A percentile compares a stretch with the other conserved stretches of the same genome.
phyloP scores from a whole-genome alignment of 1,140 invertebrate genomes.

The Pseudachorutes palmiensis region DNA sequence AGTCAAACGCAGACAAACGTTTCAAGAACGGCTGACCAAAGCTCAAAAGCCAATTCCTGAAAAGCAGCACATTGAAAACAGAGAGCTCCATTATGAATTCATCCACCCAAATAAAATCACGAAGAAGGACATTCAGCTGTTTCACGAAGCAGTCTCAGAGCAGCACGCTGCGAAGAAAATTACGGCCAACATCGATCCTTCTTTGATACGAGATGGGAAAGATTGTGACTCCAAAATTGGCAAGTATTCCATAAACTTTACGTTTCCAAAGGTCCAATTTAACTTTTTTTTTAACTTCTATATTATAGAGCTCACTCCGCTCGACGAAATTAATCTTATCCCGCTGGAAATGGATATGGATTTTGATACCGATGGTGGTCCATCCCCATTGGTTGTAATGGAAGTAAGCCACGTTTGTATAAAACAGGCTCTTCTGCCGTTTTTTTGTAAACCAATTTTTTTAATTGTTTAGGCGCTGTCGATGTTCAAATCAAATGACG shows the following conservation, averaged over 20 bases:
- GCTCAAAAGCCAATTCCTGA: constrained; percentile 13
- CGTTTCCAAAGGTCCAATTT: not conserved
- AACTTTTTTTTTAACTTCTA: not conserved
- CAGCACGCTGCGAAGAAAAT: constrained; percentile 24
- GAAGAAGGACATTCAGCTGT: constrained; percentile 10
- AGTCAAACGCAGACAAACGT: constrained; percentile 1
- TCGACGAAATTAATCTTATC: not conserved
- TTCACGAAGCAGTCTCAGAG: constrained; percentile 22
- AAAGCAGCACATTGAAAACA: constrained; percentile 17
- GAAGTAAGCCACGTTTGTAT: constrained; percentile 9
- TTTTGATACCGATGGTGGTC: not conserved
- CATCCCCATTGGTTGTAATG: constrained; percentile 1
- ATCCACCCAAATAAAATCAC: constrained; percentile 27
- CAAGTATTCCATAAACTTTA: not conserved
- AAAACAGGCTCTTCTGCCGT: not conserved
- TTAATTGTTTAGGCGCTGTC: constrained; percentile 1
- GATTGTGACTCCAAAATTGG: not conserved
- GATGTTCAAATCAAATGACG: constrained; percentile 10
- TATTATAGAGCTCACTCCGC: not conserved
- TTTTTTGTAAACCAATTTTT: not conserved
- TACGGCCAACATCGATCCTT: not conserved
- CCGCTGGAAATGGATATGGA: not conserved
- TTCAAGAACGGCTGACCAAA: not conserved
- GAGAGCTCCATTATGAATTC: constrained; percentile 25
- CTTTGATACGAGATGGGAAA: not conserved